phyloP scores from a whole-genome alignment of 2,797 vertebrate species.

The Sebastes hopkinsi region DNA sequence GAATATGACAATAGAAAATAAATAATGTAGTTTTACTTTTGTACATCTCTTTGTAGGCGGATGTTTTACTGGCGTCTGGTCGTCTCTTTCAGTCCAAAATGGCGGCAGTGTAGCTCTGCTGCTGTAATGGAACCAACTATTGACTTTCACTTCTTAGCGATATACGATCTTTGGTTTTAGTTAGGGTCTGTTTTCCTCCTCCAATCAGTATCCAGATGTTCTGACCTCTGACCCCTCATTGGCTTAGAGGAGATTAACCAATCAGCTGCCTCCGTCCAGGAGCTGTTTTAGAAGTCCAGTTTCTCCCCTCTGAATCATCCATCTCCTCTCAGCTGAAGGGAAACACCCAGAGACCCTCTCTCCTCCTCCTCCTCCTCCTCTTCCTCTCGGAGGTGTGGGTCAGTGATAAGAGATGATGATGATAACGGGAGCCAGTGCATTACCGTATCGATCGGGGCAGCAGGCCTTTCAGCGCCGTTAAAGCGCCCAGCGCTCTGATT shows the following conservation, averaged over 20 bases:
- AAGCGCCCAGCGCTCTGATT: conserved; percentile 63
- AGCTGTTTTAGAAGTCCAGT: conserved; percentile 15
- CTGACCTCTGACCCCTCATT: neutral
- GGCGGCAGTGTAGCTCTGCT: too few species aligned
- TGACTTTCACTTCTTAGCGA: too few species aligned
- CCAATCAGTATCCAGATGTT: neutral
- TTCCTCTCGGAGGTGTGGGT: conserved; percentile 50
- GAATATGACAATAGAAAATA: too few species aligned
- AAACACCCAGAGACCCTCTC: conserved; percentile 36
- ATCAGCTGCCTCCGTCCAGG: conserved; percentile 23
- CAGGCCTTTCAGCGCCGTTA: conserved; percentile 67
- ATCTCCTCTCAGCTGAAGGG: conserved; percentile 32
- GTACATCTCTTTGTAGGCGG: too few species aligned
- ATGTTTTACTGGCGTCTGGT: too few species aligned
- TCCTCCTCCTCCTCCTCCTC: neutral
- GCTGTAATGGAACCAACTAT: too few species aligned
- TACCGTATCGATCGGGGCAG: conserved; percentile 65
- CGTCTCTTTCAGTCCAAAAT: too few species aligned
- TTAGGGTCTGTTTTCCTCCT: neutral
- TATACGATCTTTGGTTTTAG: too few species aligned
- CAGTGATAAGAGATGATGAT: conserved; percentile 76
- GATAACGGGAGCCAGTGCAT: conserved; percentile 72
- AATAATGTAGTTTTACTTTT: too few species aligned
- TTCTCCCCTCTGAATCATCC: neutral
- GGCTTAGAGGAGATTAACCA: conserved; percentile 1